Percentiles rank a stretch among this genome's conserved stretches.
These are phyloP conservation scores for Taphrorychus bicolor DNA, from an alignment of 2,888 invertebrate species.

Conservation along the genomic window DNA sequence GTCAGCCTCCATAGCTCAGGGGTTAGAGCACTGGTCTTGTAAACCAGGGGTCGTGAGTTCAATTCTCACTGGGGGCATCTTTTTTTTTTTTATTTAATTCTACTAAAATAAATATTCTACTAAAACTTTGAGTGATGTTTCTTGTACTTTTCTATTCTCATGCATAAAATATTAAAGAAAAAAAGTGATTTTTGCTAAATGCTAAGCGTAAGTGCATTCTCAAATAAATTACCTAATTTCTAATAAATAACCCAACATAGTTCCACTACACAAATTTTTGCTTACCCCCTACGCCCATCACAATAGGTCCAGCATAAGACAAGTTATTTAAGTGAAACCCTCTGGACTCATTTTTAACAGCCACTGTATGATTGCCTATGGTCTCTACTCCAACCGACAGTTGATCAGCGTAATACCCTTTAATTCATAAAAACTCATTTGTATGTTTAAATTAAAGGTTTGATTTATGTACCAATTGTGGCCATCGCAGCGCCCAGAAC, in stretches of 20 bases:
- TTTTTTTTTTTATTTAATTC: slow-evolving; percentile 51
- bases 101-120: background rate
- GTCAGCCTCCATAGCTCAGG: slow-evolving; percentile 42
- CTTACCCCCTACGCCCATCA: slow-evolving; percentile 95
- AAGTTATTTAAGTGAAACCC: slow-evolving; percentile 88
- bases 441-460: background rate
- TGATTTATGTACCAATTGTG: slow-evolving; percentile 74
- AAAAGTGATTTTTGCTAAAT: no score
- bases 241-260: no score
- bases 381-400: slow-evolving; percentile 80
- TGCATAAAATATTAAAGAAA: no score
- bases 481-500: slow-evolving; percentile 92
- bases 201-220: no score
- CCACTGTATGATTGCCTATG: slow-evolving; percentile 78
- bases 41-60: slow-evolving; percentile 71
- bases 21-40: slow-evolving; percentile 68
- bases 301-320: slow-evolving; percentile 95
- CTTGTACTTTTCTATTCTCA: no score
- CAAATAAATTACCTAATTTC: no score
- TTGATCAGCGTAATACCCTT: slow-evolving; percentile 86
- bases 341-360: slow-evolving; percentile 81
- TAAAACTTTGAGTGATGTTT: no score
- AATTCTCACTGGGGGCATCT: slow-evolving; percentile 70
- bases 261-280: no score
- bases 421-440: slow-evolving; percentile 32